Evolutionary conservation across 92 coral and sea anemone genomes (phyloP), one percentile per base, ranked within the genome.

Genomic region (Desmophyllum pertusum): DNA sequence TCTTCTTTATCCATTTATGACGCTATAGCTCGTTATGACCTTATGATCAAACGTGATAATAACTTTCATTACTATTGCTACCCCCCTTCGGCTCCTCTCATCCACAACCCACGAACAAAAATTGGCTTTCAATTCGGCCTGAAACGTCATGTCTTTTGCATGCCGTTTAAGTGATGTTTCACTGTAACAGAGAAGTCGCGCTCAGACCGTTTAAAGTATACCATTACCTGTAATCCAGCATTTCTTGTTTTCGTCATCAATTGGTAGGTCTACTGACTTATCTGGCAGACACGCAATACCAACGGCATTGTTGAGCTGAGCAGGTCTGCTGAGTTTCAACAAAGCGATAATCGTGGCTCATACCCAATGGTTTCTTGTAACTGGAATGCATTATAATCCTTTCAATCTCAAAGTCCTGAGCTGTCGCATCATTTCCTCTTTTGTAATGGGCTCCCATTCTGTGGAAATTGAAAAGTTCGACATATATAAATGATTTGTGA

Each of bases 151-250:
- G n/a, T n/a, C n/a, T n/a, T n/a, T n/a, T n/a, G n/a, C n/a, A n/a
- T n/a, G n/a, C n/a, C n/a, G n/a, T n/a, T n/a, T n/a, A n/a, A n/a
- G n/a, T n/a, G n/a, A n/a, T n/a, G n/a, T n/a, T n/a, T 43, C 48
- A 43, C 48, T 48, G 53, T 2, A 48, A 15, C 53, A 48, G 53
- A 48, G n/a, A n/a, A n/a, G n/a, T n/a, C n/a, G n/a, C n/a, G n/a
- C n/a, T n/a, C n/a, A n/a, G n/a, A n/a, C n/a, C n/a, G n/a, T n/a
- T n/a, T n/a, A n/a, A n/a, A n/a, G n/a, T n/a, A n/a, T n/a, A n/a
- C n/a, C n/a, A n/a, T n/a, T 63, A 83, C 91, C 91, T 70, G 91
- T 83, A 14, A 83, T 84, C 91, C 91, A 88, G 76, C 88, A 88
- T 45, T 36, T 61, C 84, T 88, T 88, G 83, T 15, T 36, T 29